A percentile compares a stretch with the other conserved stretches of the same genome.
These are phyloP conservation scores for Drosophila robusta DNA, from an alignment of 2,888 invertebrate genomes.

Conservation along the genomic window DNA sequence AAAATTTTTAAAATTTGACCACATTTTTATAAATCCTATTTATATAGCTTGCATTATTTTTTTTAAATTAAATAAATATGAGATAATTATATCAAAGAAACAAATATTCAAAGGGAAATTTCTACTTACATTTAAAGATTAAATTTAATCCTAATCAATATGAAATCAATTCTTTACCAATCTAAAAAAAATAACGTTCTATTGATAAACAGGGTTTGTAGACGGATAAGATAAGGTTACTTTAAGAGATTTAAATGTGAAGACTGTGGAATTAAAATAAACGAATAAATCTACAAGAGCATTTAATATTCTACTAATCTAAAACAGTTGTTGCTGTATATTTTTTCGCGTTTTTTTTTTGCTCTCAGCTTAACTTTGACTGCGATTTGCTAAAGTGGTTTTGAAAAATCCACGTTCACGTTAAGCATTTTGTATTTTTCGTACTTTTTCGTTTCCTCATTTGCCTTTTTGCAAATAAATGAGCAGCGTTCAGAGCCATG, in stretches of 20 bases:
- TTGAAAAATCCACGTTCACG: conserved; percentile 42
- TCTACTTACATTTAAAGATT: not conserved
- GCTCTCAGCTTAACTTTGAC: conserved; percentile 57
- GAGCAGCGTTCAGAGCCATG: conserved; percentile 67
- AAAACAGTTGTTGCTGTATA: conserved; percentile 16
- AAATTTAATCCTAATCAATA: too few species aligned
- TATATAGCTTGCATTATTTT: too few species aligned
- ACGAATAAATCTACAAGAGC: conserved; percentile 11
- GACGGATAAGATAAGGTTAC: too few species aligned
- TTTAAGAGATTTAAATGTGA: too few species aligned
- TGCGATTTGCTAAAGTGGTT: conserved; percentile 68
- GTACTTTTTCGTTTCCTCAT: conserved; percentile 51
- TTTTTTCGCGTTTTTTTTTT: conserved; percentile 3
- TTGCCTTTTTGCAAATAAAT: conserved; percentile 73
- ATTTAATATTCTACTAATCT: conserved; percentile 8
- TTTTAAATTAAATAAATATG: too few species aligned
- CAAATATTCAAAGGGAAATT: too few species aligned
- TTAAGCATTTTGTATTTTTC: conserved; percentile 25
- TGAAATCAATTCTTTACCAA: too few species aligned
- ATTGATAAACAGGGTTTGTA: too few species aligned
- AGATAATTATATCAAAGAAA: too few species aligned
- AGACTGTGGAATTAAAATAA: too few species aligned
- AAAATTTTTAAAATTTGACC: not conserved
- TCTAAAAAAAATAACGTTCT: too few species aligned
- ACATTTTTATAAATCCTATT: too few species aligned